Evolutionary conservation across 2,113 vertebrate species (phyloP).

Genomic region (Proterorhinus semilunaris): DNA sequence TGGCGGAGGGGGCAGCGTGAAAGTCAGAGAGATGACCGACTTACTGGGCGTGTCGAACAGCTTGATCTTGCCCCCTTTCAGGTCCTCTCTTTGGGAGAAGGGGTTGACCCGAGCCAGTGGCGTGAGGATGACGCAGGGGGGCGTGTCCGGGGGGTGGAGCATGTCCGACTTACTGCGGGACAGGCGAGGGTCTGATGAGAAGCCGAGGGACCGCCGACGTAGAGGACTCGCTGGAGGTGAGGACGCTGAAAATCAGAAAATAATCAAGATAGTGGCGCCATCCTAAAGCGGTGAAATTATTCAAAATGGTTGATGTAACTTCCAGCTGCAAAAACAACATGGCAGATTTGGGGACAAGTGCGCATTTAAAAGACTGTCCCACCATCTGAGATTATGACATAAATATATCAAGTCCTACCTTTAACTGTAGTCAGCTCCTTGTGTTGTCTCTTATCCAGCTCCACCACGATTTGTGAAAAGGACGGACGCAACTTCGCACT

Average conservation of each 20-base stretch:
- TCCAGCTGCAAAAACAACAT: background rate
- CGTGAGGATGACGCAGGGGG: slow-evolving; percentile 55
- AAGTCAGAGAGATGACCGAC: slow-evolving; percentile 85
- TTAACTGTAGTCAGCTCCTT: slow-evolving; percentile 43
- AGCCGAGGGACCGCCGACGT: slow-evolving; percentile 62
- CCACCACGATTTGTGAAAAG: slow-evolving; percentile 83
- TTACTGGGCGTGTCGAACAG: slow-evolving; percentile 92
- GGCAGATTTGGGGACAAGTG: background rate
- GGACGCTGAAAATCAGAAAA: slow-evolving; percentile 5
- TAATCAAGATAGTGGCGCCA: background rate
- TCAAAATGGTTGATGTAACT: too few relatives aligned
- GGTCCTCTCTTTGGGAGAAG: slow-evolving; percentile 90
- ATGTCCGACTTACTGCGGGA: slow-evolving; percentile 88
- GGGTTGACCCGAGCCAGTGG: slow-evolving; percentile 84
- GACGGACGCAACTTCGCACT: slow-evolving; percentile 77
- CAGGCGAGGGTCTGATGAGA: slow-evolving; percentile 76
- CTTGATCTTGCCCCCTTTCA: slow-evolving; percentile 93
- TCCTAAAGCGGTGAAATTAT: too few relatives aligned
- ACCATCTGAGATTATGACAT: too few relatives aligned
- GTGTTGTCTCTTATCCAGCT: slow-evolving; percentile 77
- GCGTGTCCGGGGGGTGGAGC: slow-evolving; percentile 73
- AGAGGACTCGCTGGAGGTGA: slow-evolving; percentile 20
- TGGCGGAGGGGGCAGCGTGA: slow-evolving; percentile 79
- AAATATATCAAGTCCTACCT: slow-evolving; percentile 23
- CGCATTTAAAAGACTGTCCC: too few relatives aligned